Percentiles rank a stretch among this genome's conserved stretches.
phyloP scores from a whole-genome alignment of 2,888 invertebrate species.

The Eubasilissa splendida region DNA sequence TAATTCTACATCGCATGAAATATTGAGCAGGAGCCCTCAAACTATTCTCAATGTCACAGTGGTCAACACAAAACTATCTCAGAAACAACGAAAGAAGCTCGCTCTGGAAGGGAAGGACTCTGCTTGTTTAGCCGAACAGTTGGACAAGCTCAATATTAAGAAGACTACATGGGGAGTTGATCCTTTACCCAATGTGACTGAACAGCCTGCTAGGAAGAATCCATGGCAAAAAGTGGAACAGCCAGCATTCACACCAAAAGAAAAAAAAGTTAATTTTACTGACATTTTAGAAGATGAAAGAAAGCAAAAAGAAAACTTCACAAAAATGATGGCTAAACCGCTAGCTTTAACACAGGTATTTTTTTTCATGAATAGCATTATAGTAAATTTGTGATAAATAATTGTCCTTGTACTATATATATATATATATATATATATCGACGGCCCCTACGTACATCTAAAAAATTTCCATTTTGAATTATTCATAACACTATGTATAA shows the following conservation, averaged over 20 bases:
- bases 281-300: slow-evolving; percentile 83
- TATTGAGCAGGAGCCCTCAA: slow-evolving; percentile 56
- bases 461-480: too few species aligned
- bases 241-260: slow-evolving; percentile 62
- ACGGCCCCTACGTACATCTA: too few species aligned
- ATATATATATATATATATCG: too few species aligned
- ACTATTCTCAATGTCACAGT: slow-evolving; percentile 67
- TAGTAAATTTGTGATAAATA: too few species aligned
- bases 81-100: slow-evolving; percentile 77
- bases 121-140: slow-evolving; percentile 62
- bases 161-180: slow-evolving; percentile 42
- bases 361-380: slow-evolving; percentile 17
- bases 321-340: slow-evolving; percentile 82
- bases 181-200: slow-evolving; percentile 31
- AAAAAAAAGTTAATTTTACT: slow-evolving; percentile 66
- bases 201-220: slow-evolving; percentile 58
- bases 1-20: slow-evolving; percentile 14
- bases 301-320: slow-evolving; percentile 80
- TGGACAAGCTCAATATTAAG: slow-evolving; percentile 64
- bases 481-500: too few species aligned
- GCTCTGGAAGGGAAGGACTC: slow-evolving; percentile 68
- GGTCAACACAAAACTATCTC: slow-evolving; percentile 74
- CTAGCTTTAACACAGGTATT: slow-evolving; percentile 82
- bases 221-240: slow-evolving; percentile 72
- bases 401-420: too few species aligned